Conservation (phyloP, 2,797 vertebrate species). For the Lates japonicus region DNA sequence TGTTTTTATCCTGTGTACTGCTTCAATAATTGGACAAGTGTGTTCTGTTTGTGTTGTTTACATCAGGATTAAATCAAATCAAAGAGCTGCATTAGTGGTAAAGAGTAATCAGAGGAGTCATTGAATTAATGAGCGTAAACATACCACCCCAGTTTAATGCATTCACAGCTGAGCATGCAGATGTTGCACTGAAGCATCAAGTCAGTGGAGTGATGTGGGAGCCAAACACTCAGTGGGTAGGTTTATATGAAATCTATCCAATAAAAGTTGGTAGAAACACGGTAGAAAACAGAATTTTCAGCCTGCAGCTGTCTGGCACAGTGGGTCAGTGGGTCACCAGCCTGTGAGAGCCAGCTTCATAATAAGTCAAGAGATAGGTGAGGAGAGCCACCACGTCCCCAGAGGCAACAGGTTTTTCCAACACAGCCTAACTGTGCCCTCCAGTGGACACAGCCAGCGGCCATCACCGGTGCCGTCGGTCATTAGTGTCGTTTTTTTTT, state of each 20-base stretch:
- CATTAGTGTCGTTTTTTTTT: not conserved
- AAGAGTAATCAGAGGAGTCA: not conserved
- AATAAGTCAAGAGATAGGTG: not conserved
- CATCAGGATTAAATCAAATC: not conserved
- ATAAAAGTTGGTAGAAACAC: not conserved
- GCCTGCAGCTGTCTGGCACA: not conserved
- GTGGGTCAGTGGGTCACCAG: constrained; percentile 40
- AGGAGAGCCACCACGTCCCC: not conserved
- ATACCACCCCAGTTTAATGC: not conserved
- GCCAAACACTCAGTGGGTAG: not conserved
- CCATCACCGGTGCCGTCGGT: not conserved
- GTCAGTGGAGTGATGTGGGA: not conserved
- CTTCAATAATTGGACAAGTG: not conserved
- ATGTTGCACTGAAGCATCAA: not conserved
- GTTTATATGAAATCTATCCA: not conserved
- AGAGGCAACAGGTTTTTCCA: constrained; percentile 42
- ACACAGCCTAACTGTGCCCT: constrained; percentile 58
- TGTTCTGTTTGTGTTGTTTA: too few relatives aligned
- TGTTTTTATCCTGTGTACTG: not conserved
- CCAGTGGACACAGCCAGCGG: constrained; percentile 59
- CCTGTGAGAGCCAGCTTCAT: not conserved
- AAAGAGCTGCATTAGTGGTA: not conserved
- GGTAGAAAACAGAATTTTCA: not conserved
- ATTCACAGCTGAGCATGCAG: not conserved
- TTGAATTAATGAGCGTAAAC: not conserved